Percentiles rank a stretch among this genome's conserved stretches.
These are phyloP conservation scores for Hafferia zeledoni DNA, from an alignment of 2,797 vertebrate genomes.

Conservation along the genomic window DNA sequence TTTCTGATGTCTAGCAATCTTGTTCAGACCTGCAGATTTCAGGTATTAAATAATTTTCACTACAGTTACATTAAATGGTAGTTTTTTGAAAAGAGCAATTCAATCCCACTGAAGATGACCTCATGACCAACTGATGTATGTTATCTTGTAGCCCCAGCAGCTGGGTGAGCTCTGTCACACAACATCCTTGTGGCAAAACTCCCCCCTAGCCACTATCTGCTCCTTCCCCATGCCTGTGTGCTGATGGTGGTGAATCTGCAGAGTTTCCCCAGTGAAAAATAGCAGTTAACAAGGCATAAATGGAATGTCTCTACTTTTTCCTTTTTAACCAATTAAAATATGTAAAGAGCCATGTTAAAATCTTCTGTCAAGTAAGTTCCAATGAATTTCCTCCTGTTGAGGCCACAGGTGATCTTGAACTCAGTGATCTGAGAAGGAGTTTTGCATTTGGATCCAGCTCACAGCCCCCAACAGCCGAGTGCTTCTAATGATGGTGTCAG, in stretches of 20 bases:
- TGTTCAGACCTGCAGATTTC: neutral
- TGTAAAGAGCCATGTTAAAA: neutral
- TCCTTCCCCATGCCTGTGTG: neutral
- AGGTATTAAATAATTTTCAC: neutral
- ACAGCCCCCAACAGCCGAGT: neutral
- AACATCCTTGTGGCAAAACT: conserved; percentile 13
- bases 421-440: neutral
- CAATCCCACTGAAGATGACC: neutral
- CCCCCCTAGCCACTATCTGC: neutral
- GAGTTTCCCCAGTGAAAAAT: conserved; percentile 10
- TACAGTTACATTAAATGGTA: neutral
- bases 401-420: neutral
- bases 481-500: neutral
- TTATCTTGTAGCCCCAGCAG: neutral
- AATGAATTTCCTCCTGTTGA: neutral
- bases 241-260: neutral
- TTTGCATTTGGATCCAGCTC: neutral
- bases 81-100: conserved; percentile 7
- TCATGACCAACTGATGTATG: neutral
- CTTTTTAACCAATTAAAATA: neutral
- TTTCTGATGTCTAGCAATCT: neutral
- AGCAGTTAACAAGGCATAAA: neutral
- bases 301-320: neutral
- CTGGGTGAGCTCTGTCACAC: conserved; percentile 17
- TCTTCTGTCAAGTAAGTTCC: neutral